These are phyloP conservation scores for Arbacia lixula DNA, from an alignment of 53 echinoderm and acorn worm species.

Conservation along the genomic window DNA sequence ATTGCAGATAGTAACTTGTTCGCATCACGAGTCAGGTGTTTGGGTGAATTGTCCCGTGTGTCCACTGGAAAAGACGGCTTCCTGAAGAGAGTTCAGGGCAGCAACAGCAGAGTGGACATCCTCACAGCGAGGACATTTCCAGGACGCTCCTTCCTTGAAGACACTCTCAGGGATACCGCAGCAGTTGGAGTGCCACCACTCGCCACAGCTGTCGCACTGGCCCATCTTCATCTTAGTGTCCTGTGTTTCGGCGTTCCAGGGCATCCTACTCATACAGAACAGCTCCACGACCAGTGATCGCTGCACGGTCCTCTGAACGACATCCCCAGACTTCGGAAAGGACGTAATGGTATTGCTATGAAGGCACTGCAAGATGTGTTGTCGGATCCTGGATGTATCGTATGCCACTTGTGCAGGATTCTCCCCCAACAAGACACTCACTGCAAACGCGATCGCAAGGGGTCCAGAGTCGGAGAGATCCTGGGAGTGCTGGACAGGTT, in stretches of 20 bases:
- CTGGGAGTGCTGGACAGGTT: conserved; percentile 8
- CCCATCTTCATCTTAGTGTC: conserved; percentile 39
- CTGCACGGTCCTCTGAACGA: neutral
- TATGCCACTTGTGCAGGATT: conserved; percentile 4
- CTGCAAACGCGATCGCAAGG: conserved; percentile 26
- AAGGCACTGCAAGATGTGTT: conserved; percentile 14
- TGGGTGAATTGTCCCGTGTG: too few species aligned
- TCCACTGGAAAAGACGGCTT: conserved; percentile 7
- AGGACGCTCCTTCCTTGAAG: neutral
- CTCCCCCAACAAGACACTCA: neutral
- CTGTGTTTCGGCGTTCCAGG: conserved; percentile 25
- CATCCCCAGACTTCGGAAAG: neutral
- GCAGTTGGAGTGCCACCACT: conserved; percentile 51
- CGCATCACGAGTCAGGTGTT: neutral
- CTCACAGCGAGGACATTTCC: conserved; percentile 48
- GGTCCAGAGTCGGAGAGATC: conserved; percentile 13
- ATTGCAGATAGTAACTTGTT: too few species aligned
- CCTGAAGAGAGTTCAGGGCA: conserved; percentile 26
- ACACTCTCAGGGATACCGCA: conserved; percentile 9
- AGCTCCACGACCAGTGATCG: neutral
- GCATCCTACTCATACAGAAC: conserved; percentile 30
- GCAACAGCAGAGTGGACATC: conserved; percentile 43
- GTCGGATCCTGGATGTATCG: neutral
- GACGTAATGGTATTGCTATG: neutral
- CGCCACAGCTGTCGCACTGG: conserved; percentile 7